Evolutionary conservation across 2,797 vertebrate species (phyloP).

Genomic region (Rhabdomys pumilio): DNA sequence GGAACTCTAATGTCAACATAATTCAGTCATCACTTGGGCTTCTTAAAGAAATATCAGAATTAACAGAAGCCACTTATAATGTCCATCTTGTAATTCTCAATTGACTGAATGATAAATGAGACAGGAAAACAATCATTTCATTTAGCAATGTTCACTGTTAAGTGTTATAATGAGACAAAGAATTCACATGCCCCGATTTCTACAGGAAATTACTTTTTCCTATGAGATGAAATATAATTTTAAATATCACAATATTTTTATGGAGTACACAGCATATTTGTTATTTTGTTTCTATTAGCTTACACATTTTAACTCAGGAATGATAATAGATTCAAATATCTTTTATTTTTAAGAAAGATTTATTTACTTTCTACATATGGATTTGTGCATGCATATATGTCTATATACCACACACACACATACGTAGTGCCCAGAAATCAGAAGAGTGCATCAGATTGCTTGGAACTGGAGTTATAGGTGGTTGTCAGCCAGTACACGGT

Average conservation of each 20-base stretch:
- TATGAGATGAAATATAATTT: background rate
- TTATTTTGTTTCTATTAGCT: background rate
- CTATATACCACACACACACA: background rate
- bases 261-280: background rate
- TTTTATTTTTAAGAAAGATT: too few relatives aligned
- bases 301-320: background rate
- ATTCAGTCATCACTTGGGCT: constrained; percentile 12
- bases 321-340: background rate
- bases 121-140: background rate
- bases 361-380: background rate
- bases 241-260: background rate
- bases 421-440: background rate
- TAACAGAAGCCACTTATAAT: background rate
- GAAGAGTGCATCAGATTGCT: background rate
- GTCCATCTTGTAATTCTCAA: background rate
- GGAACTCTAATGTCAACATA: background rate
- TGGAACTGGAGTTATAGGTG: background rate
- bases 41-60: constrained; percentile 37
- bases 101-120: constrained; percentile 36
- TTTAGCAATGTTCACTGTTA: background rate
- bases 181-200: background rate
- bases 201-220: background rate
- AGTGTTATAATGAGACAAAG: background rate
- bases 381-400: background rate
- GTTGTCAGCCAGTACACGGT: too few relatives aligned